Percentiles rank a stretch among this genome's conserved stretches.
These are phyloP conservation scores for Muntiacus muntjak DNA, from an alignment of 2,113 vertebrate genomes.

Conservation along the genomic window DNA sequence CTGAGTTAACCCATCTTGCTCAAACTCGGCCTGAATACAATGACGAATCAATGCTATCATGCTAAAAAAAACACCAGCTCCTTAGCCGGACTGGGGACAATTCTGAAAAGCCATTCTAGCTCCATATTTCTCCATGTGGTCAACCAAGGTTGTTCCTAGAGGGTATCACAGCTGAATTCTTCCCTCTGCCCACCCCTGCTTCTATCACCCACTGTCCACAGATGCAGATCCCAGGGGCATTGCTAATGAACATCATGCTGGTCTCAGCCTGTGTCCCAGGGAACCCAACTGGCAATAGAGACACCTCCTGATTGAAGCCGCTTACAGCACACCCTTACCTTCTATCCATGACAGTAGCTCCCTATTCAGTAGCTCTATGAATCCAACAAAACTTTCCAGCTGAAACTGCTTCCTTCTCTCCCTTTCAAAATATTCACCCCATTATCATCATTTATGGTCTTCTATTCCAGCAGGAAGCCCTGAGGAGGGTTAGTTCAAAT, in stretches of 20 bases:
- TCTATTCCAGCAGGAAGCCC: slow-evolving; percentile 57
- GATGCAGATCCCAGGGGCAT: background rate
- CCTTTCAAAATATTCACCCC: slow-evolving; percentile 71
- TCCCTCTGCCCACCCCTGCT: background rate
- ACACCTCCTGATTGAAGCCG: background rate
- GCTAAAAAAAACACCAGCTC: background rate
- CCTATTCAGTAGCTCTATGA: background rate
- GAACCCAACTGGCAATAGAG: background rate
- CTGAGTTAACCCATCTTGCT: background rate
- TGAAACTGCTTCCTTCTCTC: slow-evolving; percentile 57
- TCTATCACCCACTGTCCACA: background rate
- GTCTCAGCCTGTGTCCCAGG: background rate
- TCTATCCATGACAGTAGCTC: background rate
- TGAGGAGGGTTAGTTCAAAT: slow-evolving; percentile 72
- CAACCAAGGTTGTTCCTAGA: background rate
- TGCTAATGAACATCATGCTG: background rate
- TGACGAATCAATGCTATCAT: background rate
- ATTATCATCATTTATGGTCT: slow-evolving; percentile 66
- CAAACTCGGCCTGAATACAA: background rate
- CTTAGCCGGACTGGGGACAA: background rate
- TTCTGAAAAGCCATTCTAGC: background rate
- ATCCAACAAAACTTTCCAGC: slow-evolving; percentile 53
- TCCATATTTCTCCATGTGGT: background rate
- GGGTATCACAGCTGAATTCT: background rate
- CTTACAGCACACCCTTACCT: background rate